Conservation (phyloP, 1,140 invertebrate species). For the Acromyrmex charruanus region DNA sequence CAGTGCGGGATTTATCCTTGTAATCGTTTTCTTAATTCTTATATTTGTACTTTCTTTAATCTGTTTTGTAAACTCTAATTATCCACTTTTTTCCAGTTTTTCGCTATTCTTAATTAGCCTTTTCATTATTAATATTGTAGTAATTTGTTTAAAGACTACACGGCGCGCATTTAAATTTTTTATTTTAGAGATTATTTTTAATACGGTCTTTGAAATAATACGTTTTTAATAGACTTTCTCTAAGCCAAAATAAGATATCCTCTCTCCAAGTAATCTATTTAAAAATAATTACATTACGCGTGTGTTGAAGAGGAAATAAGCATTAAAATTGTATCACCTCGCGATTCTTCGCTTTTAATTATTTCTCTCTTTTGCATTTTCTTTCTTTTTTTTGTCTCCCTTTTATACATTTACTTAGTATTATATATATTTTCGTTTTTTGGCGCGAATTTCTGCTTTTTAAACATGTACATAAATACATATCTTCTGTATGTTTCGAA, state of each 20-base stretch:
- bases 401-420: constrained; percentile 3
- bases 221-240: constrained; percentile 56
- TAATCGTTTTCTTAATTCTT: neutral
- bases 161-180: neutral
- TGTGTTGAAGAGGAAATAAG: constrained; percentile 55
- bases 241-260: constrained; percentile 69
- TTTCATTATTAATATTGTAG: constrained; percentile 58
- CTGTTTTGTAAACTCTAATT: neutral
- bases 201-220: constrained; percentile 27
- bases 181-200: constrained; percentile 22
- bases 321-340: constrained; percentile 51
- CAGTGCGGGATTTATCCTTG: neutral
- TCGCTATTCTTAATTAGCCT: constrained; percentile 46
- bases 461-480: neutral
- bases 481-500: neutral
- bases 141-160: constrained; percentile 52
- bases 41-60: neutral
- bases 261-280: constrained; percentile 72
- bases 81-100: neutral
- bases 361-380: neutral
- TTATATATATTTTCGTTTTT: neutral
- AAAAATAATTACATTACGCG: constrained; percentile 67
- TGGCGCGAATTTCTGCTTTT: too few relatives aligned
- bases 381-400: neutral
- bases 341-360: constrained; percentile 65